Conservation (phyloP, 2,888 invertebrate species). For the Drosophila stalkeri region DNA sequence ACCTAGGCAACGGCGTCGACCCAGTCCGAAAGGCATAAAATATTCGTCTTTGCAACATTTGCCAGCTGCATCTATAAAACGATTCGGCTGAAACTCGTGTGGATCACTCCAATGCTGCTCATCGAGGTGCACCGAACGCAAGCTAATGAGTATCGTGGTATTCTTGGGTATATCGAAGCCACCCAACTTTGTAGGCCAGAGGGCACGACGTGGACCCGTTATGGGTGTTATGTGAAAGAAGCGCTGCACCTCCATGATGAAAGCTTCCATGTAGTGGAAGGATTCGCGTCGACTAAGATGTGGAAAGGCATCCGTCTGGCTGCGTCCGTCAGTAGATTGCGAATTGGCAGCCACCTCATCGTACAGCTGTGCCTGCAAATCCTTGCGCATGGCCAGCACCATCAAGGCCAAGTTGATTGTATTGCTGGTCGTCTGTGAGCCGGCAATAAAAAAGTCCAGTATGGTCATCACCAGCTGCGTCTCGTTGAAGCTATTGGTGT, state of each 20-base stretch:
- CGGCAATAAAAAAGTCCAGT: conserved; percentile 89
- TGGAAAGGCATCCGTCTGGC: conserved; percentile 59
- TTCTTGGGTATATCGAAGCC: conserved; percentile 87
- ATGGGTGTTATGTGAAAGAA: conserved; percentile 87
- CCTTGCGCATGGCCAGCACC: conserved; percentile 87
- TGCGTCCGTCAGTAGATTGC: background rate
- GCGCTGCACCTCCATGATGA: conserved; percentile 87
- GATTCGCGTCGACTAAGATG: conserved; percentile 84
- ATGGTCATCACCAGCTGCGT: conserved; percentile 88
- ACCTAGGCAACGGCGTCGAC: conserved; percentile 88
- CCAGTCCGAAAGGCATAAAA: conserved; percentile 86
- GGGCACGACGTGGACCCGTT: conserved; percentile 87
- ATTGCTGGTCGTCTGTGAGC: conserved; percentile 88
- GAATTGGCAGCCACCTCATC: conserved; percentile 86
- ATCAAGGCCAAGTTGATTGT: conserved; percentile 88
- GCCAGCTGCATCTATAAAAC: conserved; percentile 86
- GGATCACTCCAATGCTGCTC: conserved; percentile 88
- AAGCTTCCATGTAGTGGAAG: conserved; percentile 86
- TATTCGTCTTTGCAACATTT: conserved; percentile 80
- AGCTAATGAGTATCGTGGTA: conserved; percentile 86
- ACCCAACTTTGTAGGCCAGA: conserved; percentile 86
- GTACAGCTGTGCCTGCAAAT: conserved; percentile 87
- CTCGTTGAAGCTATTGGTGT: conserved; percentile 85
- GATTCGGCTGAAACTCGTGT: conserved; percentile 88
- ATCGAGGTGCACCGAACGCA: conserved; percentile 87